phyloP scores from a whole-genome alignment of 2,797 vertebrate species.

The Falco peregrinus region DNA sequence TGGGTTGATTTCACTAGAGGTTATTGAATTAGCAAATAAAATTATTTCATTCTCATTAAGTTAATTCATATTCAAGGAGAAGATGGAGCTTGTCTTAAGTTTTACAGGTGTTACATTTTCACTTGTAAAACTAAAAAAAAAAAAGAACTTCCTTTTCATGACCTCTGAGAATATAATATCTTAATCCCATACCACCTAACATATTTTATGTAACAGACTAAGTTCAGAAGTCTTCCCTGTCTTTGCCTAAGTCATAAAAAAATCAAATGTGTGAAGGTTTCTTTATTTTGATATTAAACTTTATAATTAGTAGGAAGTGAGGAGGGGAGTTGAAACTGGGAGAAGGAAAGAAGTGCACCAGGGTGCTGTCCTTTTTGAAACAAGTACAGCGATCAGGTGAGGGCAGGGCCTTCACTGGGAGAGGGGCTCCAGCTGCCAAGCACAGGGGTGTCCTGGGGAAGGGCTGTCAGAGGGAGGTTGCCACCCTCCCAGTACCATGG shows the following conservation, averaged over 20 bases:
- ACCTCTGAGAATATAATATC: not conserved
- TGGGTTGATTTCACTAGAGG: not conserved
- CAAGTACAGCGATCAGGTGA: accelerated
- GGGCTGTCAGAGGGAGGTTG: not conserved
- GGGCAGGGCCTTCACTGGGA: not conserved
- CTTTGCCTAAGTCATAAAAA: not conserved
- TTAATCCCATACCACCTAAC: not conserved
- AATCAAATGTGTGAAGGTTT: not conserved
- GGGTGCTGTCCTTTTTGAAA: not conserved
- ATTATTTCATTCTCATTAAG: not conserved
- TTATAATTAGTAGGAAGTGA: not conserved
- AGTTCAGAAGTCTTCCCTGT: not conserved
- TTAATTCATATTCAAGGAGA: not conserved
- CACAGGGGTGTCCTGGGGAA: not conserved
- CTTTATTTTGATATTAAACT: not conserved
- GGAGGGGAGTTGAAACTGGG: not conserved
- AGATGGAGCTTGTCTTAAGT: not conserved
- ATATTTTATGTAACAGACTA: not conserved
- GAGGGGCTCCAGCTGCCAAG: too few relatives aligned
- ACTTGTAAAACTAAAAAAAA: not conserved
- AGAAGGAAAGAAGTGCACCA: not conserved
- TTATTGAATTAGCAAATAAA: not conserved
- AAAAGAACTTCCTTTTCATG: not conserved
- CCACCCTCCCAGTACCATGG: not conserved
- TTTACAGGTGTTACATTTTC: not conserved